Evolutionary conservation across 2,113 vertebrate genomes (phyloP).

Genomic region (Bostrychus sinensis): DNA sequence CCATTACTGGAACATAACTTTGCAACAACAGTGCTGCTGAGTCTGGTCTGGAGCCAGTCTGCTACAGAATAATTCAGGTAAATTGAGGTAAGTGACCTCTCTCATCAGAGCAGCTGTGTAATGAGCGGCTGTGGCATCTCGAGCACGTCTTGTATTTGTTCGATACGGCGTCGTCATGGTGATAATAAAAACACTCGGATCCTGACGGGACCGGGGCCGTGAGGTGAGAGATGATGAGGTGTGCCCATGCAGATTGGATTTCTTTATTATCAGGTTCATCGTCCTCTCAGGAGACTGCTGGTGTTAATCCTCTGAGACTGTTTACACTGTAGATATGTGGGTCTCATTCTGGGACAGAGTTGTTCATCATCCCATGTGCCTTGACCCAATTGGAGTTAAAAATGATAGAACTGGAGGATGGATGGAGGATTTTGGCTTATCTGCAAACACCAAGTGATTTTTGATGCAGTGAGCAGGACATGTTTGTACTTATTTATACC

Average conservation of each 20-base stretch:
- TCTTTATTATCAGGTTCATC: constrained; percentile 43
- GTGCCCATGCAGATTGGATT: constrained; percentile 53
- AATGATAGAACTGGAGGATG: constrained; percentile 14
- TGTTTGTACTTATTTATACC: no score
- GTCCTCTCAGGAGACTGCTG: constrained; percentile 19
- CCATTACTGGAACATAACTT: not conserved
- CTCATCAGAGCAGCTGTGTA: constrained; percentile 19
- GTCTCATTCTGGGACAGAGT: constrained; percentile 22
- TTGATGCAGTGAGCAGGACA: no score
- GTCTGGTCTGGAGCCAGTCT: not conserved
- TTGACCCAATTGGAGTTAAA: constrained; percentile 20
- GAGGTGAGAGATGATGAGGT: constrained; percentile 43
- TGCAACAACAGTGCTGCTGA: not conserved
- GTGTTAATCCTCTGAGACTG: constrained; percentile 39
- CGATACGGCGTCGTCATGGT: constrained; percentile 30
- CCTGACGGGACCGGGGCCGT: constrained; percentile 2
- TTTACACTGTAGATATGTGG: constrained; percentile 12
- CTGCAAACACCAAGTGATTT: no score
- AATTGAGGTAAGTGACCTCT: not conserved
- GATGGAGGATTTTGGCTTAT: no score
- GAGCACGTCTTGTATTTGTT: constrained; percentile 25
- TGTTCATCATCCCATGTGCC: constrained; percentile 2
- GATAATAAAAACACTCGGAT: constrained; percentile 18
- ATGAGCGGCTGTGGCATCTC: constrained; percentile 11
- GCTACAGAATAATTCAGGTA: not conserved